These are phyloP conservation scores for Helicoverpa assulta DNA, from an alignment of 2,888 invertebrate species.

Conservation along the genomic window DNA sequence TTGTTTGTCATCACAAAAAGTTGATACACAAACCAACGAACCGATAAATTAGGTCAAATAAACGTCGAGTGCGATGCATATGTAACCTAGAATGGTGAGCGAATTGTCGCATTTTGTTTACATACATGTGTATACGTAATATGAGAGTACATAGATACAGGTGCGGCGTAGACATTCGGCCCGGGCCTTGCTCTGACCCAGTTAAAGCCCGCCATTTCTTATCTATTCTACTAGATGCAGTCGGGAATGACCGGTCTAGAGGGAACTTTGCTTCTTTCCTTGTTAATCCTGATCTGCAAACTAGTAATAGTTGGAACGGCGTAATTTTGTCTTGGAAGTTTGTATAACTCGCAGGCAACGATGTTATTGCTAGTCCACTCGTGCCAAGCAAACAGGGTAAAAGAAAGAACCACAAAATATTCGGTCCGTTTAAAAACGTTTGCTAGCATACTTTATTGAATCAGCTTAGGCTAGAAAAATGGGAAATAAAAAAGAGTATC, in stretches of 20 bases:
- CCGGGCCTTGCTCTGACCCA: conserved; percentile 67
- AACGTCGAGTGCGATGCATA: conserved; percentile 63
- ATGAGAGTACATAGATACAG: conserved; percentile 56
- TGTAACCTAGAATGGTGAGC: conserved; percentile 64
- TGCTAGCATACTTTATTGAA: conserved; percentile 9
- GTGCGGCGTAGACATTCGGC: conserved; percentile 63
- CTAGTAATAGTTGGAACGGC: conserved; percentile 33
- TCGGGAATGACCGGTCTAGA: conserved; percentile 52
- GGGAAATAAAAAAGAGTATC: conserved; percentile 21
- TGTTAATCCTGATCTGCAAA: conserved; percentile 40
- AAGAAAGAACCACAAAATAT: conserved; percentile 11
- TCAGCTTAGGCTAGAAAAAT: neutral
- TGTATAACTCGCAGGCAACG: conserved; percentile 24
- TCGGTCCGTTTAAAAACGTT: conserved; percentile 13
- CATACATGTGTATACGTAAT: conserved; percentile 52
- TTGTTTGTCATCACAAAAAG: conserved; percentile 31
- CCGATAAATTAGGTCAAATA: conserved; percentile 69
- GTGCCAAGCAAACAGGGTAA: conserved; percentile 15
- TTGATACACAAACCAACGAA: conserved; percentile 59
- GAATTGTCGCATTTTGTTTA: conserved; percentile 71
- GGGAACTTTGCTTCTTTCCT: conserved; percentile 53
- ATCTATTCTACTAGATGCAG: conserved; percentile 63
- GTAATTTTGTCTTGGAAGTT: conserved; percentile 42
- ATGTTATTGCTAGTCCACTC: conserved; percentile 23
- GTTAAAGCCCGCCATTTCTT: conserved; percentile 61